Conservation (phyloP, 2,888 invertebrate genomes). For the Punctoribates punctum region DNA sequence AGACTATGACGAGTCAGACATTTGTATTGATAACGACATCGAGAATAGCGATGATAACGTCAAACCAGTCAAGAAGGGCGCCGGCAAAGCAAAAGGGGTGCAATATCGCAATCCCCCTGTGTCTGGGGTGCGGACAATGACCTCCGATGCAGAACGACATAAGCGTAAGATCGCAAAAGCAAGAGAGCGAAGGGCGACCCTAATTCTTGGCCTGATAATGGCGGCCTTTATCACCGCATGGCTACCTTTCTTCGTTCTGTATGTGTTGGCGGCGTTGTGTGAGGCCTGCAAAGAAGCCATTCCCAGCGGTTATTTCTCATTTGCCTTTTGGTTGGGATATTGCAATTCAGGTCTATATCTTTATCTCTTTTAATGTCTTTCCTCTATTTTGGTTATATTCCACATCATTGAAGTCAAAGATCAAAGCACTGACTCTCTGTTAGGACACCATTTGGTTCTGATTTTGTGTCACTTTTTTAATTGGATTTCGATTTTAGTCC, state of each 20-base stretch:
- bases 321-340: conserved; percentile 88
- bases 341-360: conserved; percentile 92
- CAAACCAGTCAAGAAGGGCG: conserved; percentile 40
- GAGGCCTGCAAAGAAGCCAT: conserved; percentile 51
- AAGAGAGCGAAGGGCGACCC: conserved; percentile 91
- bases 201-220: conserved; percentile 95
- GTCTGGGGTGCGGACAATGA: conserved; percentile 58
- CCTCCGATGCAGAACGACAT: conserved; percentile 82
- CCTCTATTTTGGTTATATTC: neutral
- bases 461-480: neutral
- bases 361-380: neutral
- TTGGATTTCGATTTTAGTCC: neutral
- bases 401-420: neutral
- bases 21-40: conserved; percentile 44
- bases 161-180: conserved; percentile 88
- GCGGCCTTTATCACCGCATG: conserved; percentile 97
- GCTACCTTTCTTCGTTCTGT: conserved; percentile 95
- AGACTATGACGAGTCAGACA: conserved; percentile 47
- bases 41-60: conserved; percentile 7
- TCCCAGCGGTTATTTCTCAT: conserved; percentile 27
- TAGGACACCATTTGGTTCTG: neutral
- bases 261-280: conserved; percentile 79
- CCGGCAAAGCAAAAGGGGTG: conserved; percentile 29
- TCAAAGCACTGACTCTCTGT: too few relatives aligned
- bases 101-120: conserved; percentile 69